Evolutionary conservation across 2,888 invertebrate species (phyloP).

Genomic region (Lasioglossum oenotherae): DNA sequence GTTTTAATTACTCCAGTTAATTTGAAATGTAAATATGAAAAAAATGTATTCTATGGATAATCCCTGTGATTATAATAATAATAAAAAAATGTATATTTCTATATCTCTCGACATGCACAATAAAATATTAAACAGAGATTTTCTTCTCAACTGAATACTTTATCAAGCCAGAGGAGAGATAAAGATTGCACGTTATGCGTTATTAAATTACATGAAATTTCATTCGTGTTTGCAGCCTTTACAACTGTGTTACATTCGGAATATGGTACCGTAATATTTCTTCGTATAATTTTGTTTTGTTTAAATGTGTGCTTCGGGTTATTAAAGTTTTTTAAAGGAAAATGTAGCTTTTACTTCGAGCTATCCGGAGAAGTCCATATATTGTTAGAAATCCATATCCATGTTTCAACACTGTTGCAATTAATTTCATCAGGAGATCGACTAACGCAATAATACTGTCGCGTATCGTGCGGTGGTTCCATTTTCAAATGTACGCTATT

Average conservation of each 20-base stretch:
- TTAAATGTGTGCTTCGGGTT: neutral
- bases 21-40: neutral
- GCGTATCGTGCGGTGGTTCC: neutral
- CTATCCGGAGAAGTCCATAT: neutral
- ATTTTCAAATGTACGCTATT: neutral
- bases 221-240: neutral
- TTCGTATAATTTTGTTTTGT: neutral
- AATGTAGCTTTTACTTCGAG: neutral
- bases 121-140: neutral
- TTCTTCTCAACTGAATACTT: neutral
- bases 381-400: neutral
- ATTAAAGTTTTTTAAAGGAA: neutral
- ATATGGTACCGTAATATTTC: neutral
- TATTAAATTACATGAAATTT: neutral
- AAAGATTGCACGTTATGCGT: neutral
- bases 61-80: neutral
- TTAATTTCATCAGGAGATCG: neutral
- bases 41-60: neutral
- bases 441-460: neutral
- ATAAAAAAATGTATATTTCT: neutral
- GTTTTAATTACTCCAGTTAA: neutral
- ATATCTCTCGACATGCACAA: neutral
- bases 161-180: neutral
- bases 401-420: neutral
- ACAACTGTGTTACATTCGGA: neutral